Percentiles rank a stretch among this genome's conserved stretches.
phyloP scores from a whole-genome alignment of 1,140 invertebrate species.

The Caerostris darwini region DNA sequence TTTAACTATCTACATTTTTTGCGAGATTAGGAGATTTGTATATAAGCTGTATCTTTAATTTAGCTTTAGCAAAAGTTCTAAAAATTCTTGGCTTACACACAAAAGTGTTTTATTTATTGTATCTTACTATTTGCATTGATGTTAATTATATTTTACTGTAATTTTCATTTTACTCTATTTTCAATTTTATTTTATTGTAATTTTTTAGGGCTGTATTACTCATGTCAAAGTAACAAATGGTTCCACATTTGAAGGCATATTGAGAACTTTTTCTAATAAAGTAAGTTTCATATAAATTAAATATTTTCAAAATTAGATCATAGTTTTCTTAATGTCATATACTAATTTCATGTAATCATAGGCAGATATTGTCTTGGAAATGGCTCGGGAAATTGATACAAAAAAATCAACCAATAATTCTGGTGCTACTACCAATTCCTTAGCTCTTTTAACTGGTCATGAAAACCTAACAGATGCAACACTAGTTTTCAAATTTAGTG shows the following conservation, averaged over 20 bases:
- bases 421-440: slow-evolving; percentile 82
- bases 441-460: slow-evolving; percentile 49
- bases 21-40: too few species aligned
- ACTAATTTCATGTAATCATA: slow-evolving; percentile 59
- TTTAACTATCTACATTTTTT: too few species aligned
- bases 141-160: not conserved
- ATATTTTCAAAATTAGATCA: not conserved
- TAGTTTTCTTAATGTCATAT: too few species aligned
- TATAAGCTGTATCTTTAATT: too few species aligned
- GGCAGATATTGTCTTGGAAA: slow-evolving; percentile 91
- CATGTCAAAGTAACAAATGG: slow-evolving; percentile 90
- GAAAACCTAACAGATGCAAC: slow-evolving; percentile 89
- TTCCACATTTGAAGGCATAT: slow-evolving; percentile 91
- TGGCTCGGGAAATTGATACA: slow-evolving; percentile 90
- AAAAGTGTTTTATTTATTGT: too few species aligned
- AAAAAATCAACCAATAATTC: slow-evolving; percentile 83
- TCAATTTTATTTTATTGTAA: not conserved
- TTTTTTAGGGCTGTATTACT: slow-evolving; percentile 80
- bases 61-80: not conserved
- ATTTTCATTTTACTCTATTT: not conserved
- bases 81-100: too few species aligned
- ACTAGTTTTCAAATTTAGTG: slow-evolving; percentile 91
- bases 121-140: too few species aligned
- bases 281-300: slow-evolving; percentile 77
- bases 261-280: slow-evolving; percentile 91